Evolutionary conservation across 2,797 vertebrate species (phyloP).

Genomic region (Periparus ater): DNA sequence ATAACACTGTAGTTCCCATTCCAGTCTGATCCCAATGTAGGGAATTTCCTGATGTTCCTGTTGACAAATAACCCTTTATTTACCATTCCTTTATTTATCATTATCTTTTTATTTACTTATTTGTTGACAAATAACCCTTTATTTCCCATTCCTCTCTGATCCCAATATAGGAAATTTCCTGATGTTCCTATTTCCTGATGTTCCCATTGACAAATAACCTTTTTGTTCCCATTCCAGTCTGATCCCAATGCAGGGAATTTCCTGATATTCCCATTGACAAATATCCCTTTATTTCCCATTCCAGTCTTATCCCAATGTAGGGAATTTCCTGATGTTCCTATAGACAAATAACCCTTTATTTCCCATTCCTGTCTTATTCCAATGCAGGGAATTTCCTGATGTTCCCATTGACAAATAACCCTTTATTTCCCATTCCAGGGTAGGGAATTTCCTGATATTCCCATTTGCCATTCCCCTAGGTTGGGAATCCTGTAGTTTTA

Average conservation of each 20-base stretch:
- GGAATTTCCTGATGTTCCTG: neutral
- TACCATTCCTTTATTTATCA: too few relatives aligned
- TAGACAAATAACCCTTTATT: neutral
- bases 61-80: too few relatives aligned
- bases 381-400: neutral
- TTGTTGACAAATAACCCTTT: too few relatives aligned
- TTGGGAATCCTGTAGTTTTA: neutral
- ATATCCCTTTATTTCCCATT: neutral
- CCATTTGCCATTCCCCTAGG: neutral
- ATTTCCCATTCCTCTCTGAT: neutral
- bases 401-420: neutral
- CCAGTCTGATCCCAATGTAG: neutral
- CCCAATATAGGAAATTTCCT: rapidly evolving
- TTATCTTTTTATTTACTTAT: too few relatives aligned
- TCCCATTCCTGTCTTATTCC: neutral
- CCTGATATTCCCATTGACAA: neutral
- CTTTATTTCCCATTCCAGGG: neutral
- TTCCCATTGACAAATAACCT: neutral
- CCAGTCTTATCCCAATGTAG: rapidly evolving
- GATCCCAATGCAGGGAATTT: neutral
- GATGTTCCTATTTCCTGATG: rapidly evolving
- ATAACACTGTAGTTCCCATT: neutral
- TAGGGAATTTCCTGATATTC: neutral
- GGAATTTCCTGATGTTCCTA: neutral
- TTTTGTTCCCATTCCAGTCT: neutral